These are phyloP conservation scores for Penaeus monodon DNA, from an alignment of 2,888 invertebrate species.

Conservation along the genomic window DNA sequence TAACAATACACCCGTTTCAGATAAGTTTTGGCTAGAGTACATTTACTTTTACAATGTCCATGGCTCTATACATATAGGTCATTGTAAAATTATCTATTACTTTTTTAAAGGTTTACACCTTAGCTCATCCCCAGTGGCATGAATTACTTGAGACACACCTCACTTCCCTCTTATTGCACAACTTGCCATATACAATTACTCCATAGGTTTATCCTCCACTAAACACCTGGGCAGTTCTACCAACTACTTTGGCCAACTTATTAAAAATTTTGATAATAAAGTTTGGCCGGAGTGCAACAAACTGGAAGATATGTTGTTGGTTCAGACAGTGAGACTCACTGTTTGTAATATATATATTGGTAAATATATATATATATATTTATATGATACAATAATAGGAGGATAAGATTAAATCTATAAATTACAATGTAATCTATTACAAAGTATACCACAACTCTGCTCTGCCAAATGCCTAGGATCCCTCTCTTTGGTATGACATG, in stretches of 20 bases:
- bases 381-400: neutral
- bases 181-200: slow-evolving; percentile 8
- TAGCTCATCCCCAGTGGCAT: slow-evolving; percentile 3
- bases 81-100: neutral
- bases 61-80: too few species aligned
- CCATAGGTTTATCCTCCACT: slow-evolving; percentile 7
- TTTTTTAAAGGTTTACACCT: slow-evolving; percentile 1
- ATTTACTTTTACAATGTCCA: slow-evolving; percentile 14
- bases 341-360: slow-evolving; percentile 14
- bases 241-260: slow-evolving; percentile 52
- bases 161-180: slow-evolving; percentile 4
- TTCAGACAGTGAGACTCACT: slow-evolving; percentile 39
- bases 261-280: slow-evolving; percentile 29
- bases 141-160: neutral
- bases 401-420: too few species aligned
- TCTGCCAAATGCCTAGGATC: slow-evolving; percentile 10
- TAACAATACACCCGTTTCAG: slow-evolving; percentile 44
- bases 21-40: slow-evolving; percentile 29
- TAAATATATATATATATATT: slow-evolving; percentile 15
- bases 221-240: slow-evolving; percentile 37
- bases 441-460: slow-evolving; percentile 10
- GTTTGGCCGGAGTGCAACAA: slow-evolving; percentile 28
- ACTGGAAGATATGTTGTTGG: slow-evolving; percentile 51
- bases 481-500: slow-evolving; percentile 2
- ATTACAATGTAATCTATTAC: slow-evolving; percentile 12